These are phyloP conservation scores for Loris lydekkerianus DNA, from an alignment of 2,797 vertebrate species.

Conservation along the genomic window DNA sequence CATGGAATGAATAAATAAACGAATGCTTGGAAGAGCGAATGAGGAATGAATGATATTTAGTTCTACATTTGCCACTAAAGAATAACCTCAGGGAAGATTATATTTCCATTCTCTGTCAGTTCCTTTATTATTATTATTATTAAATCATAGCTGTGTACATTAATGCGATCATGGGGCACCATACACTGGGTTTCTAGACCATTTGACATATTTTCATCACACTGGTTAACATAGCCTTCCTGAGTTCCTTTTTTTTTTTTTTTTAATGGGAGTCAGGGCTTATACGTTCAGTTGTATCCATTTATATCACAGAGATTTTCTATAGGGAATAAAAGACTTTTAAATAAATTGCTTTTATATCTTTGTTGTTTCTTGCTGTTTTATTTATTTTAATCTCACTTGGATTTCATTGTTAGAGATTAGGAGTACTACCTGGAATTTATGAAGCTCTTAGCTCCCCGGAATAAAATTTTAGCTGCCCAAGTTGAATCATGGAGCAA, in stretches of 20 bases:
- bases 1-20: neutral
- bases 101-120: neutral
- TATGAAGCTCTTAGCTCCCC: neutral
- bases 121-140: too few relatives aligned
- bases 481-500: slow-evolving; percentile 5
- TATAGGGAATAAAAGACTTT: slow-evolving; percentile 14
- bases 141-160: too few relatives aligned
- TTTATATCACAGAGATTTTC: neutral
- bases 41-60: neutral
- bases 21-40: neutral
- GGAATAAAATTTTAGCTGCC: slow-evolving; percentile 34
- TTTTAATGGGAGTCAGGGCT: neutral
- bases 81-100: neutral
- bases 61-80: neutral
- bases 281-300: neutral
- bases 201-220: too few relatives aligned
- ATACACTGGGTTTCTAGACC: too few relatives aligned
- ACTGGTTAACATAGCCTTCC: too few relatives aligned
- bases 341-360: neutral
- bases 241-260: neutral
- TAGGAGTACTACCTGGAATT: slow-evolving; percentile 9
- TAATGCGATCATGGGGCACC: too few relatives aligned
- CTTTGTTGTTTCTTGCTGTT: neutral
- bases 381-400: slow-evolving; percentile 34
- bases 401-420: neutral